These are phyloP conservation scores for Aurelia coerulea DNA, from an alignment of 30 jellyfish, hydroid and myxozoan species.

Conservation along the genomic window DNA sequence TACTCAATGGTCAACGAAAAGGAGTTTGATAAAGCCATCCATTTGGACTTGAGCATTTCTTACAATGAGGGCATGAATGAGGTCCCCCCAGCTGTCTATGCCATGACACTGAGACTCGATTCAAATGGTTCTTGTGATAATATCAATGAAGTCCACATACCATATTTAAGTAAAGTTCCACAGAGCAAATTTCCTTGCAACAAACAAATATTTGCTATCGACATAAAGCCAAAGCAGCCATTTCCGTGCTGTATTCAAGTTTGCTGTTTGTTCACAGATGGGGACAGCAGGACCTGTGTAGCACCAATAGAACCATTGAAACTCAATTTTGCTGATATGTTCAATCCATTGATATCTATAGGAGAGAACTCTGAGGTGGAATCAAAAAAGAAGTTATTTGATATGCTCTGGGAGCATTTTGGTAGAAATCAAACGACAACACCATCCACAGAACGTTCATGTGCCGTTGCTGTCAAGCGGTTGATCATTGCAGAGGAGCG, in stretches of 20 bases:
- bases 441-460: not conserved
- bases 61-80: not conserved
- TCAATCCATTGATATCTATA: constrained; percentile 33
- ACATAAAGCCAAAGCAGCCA: constrained; percentile 25
- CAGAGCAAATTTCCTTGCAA: not conserved
- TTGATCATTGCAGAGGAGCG: not conserved
- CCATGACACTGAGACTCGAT: constrained; percentile 46
- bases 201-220: constrained; percentile 3
- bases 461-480: constrained; percentile 47
- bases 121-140: constrained; percentile 26
- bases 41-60: constrained; percentile 11
- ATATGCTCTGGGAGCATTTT: constrained; percentile 38
- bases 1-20: constrained; percentile 20
- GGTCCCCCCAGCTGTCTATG: constrained; percentile 22
- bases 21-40: constrained; percentile 17
- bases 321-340: constrained; percentile 35
- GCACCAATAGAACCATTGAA: constrained; percentile 45
- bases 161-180: not conserved
- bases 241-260: constrained; percentile 11
- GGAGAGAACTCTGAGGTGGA: not conserved
- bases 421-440: constrained; percentile 19
- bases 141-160: constrained; percentile 24
- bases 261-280: constrained; percentile 48
- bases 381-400: not conserved
- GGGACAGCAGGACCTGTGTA: constrained; percentile 37